phyloP scores from a whole-genome alignment of 1,140 invertebrate genomes.

The Bombus turneri region DNA sequence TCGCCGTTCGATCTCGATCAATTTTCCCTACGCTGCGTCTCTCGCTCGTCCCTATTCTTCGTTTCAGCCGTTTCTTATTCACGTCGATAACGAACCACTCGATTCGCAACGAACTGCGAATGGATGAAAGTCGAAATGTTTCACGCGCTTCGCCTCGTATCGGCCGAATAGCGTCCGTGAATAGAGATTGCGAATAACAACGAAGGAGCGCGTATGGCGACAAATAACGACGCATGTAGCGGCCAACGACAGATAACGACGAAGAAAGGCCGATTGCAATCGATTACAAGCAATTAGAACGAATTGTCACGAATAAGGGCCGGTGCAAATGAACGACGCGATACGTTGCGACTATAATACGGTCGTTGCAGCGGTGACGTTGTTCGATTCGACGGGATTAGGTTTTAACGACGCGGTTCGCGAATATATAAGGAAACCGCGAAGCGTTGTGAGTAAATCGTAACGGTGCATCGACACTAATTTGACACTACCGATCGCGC shows the following conservation, averaged over 20 bases:
- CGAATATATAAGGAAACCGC: too few relatives aligned
- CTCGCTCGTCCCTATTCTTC: not conserved
- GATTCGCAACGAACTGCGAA: slow-evolving; percentile 34
- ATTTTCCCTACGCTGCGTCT: slow-evolving; percentile 8
- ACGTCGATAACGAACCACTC: not conserved
- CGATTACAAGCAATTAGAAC: not conserved
- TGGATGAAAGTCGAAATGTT: not conserved
- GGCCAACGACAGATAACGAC: not conserved
- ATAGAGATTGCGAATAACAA: too few relatives aligned
- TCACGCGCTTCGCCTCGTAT: not conserved
- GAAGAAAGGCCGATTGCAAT: not conserved
- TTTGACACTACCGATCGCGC: too few relatives aligned
- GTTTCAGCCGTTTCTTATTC: not conserved
- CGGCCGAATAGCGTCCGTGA: not conserved
- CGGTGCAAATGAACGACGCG: too few relatives aligned
- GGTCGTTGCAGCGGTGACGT: too few relatives aligned
- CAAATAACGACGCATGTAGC: not conserved
- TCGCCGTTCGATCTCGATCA: slow-evolving; percentile 46
- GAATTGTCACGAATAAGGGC: not conserved
- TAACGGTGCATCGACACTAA: too few relatives aligned
- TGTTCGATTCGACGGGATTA: too few relatives aligned
- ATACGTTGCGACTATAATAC: too few relatives aligned
- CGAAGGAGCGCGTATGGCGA: too few relatives aligned
- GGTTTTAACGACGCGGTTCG: too few relatives aligned
- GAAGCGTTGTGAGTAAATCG: too few relatives aligned